Evolutionary conservation across 2,113 vertebrate species (phyloP).

Genomic region (Bathybates hornii): DNA sequence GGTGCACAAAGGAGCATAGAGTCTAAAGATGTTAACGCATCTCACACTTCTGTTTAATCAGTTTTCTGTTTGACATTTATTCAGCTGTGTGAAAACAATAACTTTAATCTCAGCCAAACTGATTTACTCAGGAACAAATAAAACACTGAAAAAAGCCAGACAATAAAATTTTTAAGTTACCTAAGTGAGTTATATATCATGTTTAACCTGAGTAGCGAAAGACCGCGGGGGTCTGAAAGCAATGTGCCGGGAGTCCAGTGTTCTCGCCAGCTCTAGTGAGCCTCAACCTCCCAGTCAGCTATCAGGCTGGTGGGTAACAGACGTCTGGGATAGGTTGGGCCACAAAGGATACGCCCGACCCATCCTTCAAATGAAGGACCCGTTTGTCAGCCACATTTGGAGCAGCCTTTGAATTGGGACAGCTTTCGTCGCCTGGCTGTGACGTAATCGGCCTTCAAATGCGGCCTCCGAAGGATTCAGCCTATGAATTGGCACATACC

Average conservation of each 20-base stretch:
- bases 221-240: no score
- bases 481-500: neutral
- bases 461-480: neutral
- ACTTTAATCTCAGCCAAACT: neutral
- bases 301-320: neutral
- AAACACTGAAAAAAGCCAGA: neutral
- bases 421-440: neutral
- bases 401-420: neutral
- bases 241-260: neutral
- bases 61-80: neutral
- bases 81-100: neutral
- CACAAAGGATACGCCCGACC: neutral
- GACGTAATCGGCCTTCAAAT: neutral
- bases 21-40: neutral
- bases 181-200: neutral
- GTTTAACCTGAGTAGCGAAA: no score
- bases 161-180: neutral
- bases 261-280: neutral
- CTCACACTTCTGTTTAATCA: neutral
- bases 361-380: neutral
- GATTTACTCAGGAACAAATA: neutral
- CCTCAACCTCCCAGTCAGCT: neutral
- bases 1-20: neutral
- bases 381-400: neutral
- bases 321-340: neutral